Base-by-base conservation (phyloP, 1,140 invertebrate genomes). In the Formica selysi region DNA sequence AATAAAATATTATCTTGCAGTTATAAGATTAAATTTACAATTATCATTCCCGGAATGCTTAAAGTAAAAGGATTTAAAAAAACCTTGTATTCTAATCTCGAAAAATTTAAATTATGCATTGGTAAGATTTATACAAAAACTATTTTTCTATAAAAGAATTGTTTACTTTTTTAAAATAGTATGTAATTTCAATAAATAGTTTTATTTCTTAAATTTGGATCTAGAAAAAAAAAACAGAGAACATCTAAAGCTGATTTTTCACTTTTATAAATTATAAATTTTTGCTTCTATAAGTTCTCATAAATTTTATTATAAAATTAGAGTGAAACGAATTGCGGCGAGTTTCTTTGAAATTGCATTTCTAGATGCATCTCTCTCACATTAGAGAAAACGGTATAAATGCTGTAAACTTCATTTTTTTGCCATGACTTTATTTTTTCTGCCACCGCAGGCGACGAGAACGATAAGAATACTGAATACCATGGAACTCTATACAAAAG, bases 401-500 rank as follows among this genome's bases (percentile, higher is more conserved):
- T n/a, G 22, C 6, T 44, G 32, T n/a, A 19, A 78, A 19, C 54
- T 78, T 13, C n/a, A 64, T 71, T 88, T 88, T 76, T 89, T 68
- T 44, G 74, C 81, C 78, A 67, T 74, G 67, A 32, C 26, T 38
- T 68, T 11, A 38, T 16, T 38, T 36, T 32, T 29, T n/a, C n/a
- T 32, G n/a, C 13, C 76, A 22, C 11, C 32, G 26, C 0, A 26
- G 26, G 48, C 36, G 26, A 62, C 19, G 41, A 78, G 10, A 41
- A 48, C 54, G 41, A 78, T 32, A 16, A 38, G 22, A 19, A 68
- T 13, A n/a, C 51, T 89, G 87, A 89, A 89, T 89, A 41, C n/a
- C 32, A 13, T 80, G 73, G 51, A 85, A 85, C 67, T 74, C 71
- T 54, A 71, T 7, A 61, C 86, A 85, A 65, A 88, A 89, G 73